A percentile compares a stretch with the other conserved stretches of the same genome.
These are phyloP conservation scores for Oceanites oceanicus DNA, from an alignment of 2,113 vertebrate species.

Conservation along the genomic window DNA sequence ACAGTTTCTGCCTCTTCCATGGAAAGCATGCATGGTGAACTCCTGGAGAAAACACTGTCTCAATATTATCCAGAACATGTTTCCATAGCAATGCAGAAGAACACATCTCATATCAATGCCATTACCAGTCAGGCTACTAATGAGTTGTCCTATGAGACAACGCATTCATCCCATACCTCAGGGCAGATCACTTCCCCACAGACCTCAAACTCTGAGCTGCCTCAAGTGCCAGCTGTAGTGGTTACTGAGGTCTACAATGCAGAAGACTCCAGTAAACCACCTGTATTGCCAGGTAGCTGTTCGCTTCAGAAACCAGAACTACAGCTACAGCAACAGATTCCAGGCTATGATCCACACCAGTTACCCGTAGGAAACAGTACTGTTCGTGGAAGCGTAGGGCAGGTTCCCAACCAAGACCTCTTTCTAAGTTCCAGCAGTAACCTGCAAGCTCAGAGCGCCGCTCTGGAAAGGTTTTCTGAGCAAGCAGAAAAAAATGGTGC, in stretches of 20 bases:
- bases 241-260: constrained; percentile 70
- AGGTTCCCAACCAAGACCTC: constrained; percentile 68
- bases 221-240: constrained; percentile 76
- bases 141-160: constrained; percentile 76
- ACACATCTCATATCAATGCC: constrained; percentile 80
- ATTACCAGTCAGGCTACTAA: constrained; percentile 79
- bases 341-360: constrained; percentile 57
- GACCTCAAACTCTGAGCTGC: constrained; percentile 82
- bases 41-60: constrained; percentile 89
- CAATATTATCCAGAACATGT: constrained; percentile 89
- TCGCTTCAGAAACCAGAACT: constrained; percentile 71
- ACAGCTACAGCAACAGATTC: constrained; percentile 65
- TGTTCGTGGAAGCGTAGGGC: constrained; percentile 60
- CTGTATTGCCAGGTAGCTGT: constrained; percentile 76
- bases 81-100: constrained; percentile 85
- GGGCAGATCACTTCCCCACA: constrained; percentile 83
- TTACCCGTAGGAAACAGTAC: constrained; percentile 60
- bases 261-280: constrained; percentile 74
- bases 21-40: constrained; percentile 83
- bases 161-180: constrained; percentile 88
- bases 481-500: constrained; percentile 75
- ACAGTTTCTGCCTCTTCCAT: constrained; percentile 84
- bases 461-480: constrained; percentile 72
- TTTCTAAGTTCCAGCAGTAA: constrained; percentile 71
- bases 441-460: constrained; percentile 72